Evolutionary conservation across 1,140 invertebrate species (phyloP).

Genomic region (Choristoneura fumiferana): DNA sequence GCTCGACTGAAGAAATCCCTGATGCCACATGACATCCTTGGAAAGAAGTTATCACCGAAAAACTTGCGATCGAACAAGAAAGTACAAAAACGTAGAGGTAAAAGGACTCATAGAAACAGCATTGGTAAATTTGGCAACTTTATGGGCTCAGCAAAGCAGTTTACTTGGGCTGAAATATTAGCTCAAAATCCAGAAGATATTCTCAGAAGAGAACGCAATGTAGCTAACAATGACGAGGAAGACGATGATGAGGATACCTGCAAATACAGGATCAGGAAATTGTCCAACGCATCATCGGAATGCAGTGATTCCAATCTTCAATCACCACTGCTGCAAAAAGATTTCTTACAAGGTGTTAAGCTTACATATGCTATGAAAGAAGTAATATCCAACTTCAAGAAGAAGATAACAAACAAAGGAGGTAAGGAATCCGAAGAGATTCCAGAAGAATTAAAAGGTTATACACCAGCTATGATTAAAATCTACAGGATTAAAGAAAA

Average conservation of each 20-base stretch:
- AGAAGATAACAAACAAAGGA: constrained; percentile 53
- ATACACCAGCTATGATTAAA: constrained; percentile 79
- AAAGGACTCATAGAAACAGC: constrained; percentile 64
- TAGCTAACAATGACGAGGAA: constrained; percentile 41
- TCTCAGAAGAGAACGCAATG: constrained; percentile 71
- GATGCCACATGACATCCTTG: constrained; percentile 65
- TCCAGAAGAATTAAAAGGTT: constrained; percentile 62
- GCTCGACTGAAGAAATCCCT: constrained; percentile 69
- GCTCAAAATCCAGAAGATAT: constrained; percentile 79
- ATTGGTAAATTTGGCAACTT: constrained; percentile 76
- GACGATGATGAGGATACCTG: constrained; percentile 65
- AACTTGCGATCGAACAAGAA: constrained; percentile 73
- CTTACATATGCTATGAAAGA: constrained; percentile 80
- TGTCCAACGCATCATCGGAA: constrained; percentile 64
- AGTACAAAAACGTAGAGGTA: constrained; percentile 65
- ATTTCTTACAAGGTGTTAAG: constrained; percentile 72
- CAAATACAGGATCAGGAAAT: constrained; percentile 71
- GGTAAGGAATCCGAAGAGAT: constrained; percentile 52
- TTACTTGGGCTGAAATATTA: constrained; percentile 79
- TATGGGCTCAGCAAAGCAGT: constrained; percentile 74
- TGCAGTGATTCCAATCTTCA: constrained; percentile 52
- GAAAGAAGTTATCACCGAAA: constrained; percentile 72
- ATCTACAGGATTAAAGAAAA: constrained; percentile 70
- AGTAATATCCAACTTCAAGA: constrained; percentile 73
- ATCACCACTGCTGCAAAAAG: constrained; percentile 64